Conservation (phyloP, 2,113 vertebrate genomes). For the Plectropomus leopardus region DNA sequence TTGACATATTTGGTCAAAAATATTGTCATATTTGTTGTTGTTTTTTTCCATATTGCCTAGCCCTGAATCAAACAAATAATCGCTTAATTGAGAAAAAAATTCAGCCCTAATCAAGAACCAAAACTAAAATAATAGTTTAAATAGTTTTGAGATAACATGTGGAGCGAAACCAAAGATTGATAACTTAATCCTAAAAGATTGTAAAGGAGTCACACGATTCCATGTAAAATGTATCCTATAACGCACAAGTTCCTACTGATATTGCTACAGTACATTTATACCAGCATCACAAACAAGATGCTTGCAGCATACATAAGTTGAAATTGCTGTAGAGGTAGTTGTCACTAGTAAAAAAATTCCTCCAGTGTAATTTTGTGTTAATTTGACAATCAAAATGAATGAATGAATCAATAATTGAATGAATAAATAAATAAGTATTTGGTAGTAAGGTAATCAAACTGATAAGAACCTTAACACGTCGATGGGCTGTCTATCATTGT, state of each 20-base stretch:
- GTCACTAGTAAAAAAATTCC: background rate
- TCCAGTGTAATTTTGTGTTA: background rate
- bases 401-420: slow-evolving; percentile 1
- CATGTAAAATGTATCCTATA: background rate
- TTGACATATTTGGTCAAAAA: too few relatives aligned
- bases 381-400: background rate
- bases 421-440: slow-evolving; percentile 1
- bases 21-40: too few relatives aligned
- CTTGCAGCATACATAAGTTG: background rate
- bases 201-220: background rate
- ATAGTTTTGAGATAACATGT: background rate
- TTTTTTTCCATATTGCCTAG: too few relatives aligned
- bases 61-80: slow-evolving; percentile 16
- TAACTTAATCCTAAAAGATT: slow-evolving; percentile 13
- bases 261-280: background rate
- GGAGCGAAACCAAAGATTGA: background rate
- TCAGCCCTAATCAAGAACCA: slow-evolving; percentile 18
- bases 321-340: background rate
- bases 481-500: background rate
- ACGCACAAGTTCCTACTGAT: background rate
- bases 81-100: slow-evolving; percentile 19
- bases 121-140: too few relatives aligned
- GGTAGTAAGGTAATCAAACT: background rate
- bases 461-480: slow-evolving; percentile 23
- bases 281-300: background rate